A percentile compares a stretch with the other conserved stretches of the same genome.
phyloP scores from a whole-genome alignment of 1,140 invertebrate species.

The Drosophila cardini region DNA sequence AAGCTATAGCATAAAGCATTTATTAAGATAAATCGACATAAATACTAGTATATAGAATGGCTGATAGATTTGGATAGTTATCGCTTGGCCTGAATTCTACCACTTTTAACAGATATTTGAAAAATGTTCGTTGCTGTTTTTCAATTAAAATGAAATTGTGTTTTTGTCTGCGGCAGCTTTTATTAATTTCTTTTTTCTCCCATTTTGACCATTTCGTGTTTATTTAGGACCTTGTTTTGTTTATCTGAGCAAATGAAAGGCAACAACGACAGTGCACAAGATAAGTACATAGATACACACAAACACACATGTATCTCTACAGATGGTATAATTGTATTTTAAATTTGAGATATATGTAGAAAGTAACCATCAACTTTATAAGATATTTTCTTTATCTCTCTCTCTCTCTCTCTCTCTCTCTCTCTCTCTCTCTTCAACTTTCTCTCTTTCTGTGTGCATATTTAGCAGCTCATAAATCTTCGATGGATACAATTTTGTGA shows the following conservation, averaged over 20 bases:
- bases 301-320: conserved; percentile 13
- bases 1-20: neutral
- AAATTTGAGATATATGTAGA: conserved; percentile 59
- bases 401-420: neutral
- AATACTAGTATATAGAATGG: neutral
- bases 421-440: neutral
- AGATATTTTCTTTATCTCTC: neutral
- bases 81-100: too few species aligned
- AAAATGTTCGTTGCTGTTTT: conserved; percentile 58
- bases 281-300: conserved; percentile 6
- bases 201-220: conserved; percentile 55
- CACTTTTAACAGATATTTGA: neutral
- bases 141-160: conserved; percentile 74
- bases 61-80: neutral
- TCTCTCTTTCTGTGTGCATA: conserved; percentile 43
- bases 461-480: conserved; percentile 81
- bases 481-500: conserved; percentile 68
- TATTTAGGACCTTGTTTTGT: conserved; percentile 74
- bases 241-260: conserved; percentile 72
- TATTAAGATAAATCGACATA: neutral
- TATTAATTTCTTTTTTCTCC: conserved; percentile 35
- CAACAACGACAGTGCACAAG: conserved; percentile 39
- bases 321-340: conserved; percentile 71
- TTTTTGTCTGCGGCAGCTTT: conserved; percentile 61
- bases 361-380: conserved; percentile 21